phyloP scores from a whole-genome alignment of 2,888 invertebrate genomes.

The Melanostoma scalare region DNA sequence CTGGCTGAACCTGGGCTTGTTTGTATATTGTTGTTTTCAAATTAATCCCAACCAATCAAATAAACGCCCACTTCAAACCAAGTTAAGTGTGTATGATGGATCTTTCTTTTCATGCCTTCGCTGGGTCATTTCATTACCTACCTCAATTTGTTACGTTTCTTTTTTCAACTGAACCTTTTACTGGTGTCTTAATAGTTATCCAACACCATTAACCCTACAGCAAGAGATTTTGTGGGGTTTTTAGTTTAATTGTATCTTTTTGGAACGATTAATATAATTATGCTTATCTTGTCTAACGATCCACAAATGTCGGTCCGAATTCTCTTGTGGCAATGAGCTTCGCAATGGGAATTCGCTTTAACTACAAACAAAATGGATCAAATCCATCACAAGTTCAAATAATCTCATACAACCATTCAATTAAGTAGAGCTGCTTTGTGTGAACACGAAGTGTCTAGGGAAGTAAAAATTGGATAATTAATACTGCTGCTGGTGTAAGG shows the following conservation, averaged over 20 bases:
- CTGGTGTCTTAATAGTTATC: constrained; percentile 1
- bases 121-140: too few relatives aligned
- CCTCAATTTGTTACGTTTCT: too few relatives aligned
- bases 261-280: constrained; percentile 14
- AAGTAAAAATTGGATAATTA: too few relatives aligned
- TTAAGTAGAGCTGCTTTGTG: background rate
- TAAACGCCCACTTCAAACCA: too few relatives aligned
- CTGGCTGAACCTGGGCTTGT: too few relatives aligned
- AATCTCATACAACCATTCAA: too few relatives aligned
- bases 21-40: too few relatives aligned
- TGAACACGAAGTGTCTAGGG: background rate
- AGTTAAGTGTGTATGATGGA: too few relatives aligned
- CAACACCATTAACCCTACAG: constrained; percentile 3
- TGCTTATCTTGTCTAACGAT: background rate
- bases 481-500: too few relatives aligned
- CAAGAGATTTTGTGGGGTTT: background rate
- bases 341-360: constrained; percentile 20
- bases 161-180: too few relatives aligned
- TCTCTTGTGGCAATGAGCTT: constrained; percentile 4
- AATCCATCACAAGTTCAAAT: constrained; percentile 9
- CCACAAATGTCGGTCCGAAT: background rate
- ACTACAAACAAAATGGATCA: constrained; percentile 30
- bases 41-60: too few relatives aligned
- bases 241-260: background rate
- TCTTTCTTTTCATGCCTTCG: too few relatives aligned